A percentile compares a stretch with the other conserved stretches of the same genome.
phyloP scores from a whole-genome alignment of 2,113 vertebrate genomes.

The Cricetomys ansorgei region DNA sequence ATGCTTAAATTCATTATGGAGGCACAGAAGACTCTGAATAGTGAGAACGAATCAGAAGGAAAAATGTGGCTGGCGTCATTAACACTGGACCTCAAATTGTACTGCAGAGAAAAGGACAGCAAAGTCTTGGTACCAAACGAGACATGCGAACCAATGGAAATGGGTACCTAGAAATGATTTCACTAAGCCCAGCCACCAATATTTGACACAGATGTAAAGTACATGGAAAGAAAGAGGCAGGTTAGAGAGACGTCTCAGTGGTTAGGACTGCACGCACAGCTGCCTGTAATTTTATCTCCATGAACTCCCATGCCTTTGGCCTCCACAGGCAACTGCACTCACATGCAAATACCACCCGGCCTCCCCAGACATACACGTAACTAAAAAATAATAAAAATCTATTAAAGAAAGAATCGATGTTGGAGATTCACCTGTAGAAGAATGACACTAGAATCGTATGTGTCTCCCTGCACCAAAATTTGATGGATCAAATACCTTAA shows the following conservation, averaged over 20 bases:
- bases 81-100: neutral
- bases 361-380: neutral
- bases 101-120: neutral
- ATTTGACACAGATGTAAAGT: neutral
- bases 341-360: rapidly evolving
- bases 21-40: neutral
- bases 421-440: neutral
- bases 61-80: neutral
- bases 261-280: neutral
- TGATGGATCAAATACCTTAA: neutral
- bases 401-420: neutral
- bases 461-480: neutral
- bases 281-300: no score
- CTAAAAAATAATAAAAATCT: neutral
- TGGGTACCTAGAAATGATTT: neutral
- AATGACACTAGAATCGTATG: neutral
- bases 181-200: neutral
- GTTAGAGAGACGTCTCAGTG: neutral
- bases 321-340: neutral
- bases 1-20: neutral
- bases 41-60: neutral
- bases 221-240: neutral
- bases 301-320: neutral
- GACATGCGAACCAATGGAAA: neutral
- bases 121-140: neutral